Conservation (phyloP, 64 coral and sea anemone species). For the Anthopleura sola region DNA sequence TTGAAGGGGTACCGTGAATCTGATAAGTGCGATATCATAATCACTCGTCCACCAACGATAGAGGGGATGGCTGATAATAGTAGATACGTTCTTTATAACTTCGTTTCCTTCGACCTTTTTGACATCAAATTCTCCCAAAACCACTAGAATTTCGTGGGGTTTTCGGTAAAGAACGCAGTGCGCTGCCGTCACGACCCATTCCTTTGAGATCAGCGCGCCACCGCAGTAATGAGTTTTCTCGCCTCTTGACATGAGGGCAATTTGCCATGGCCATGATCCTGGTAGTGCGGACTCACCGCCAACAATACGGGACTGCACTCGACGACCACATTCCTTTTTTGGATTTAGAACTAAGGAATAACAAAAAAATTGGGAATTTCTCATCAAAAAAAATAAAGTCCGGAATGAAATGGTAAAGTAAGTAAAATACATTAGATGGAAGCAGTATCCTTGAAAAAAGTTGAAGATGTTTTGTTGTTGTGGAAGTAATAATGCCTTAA, state of each 20-base stretch:
- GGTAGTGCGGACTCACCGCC: slow-evolving; percentile 43
- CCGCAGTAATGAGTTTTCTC: slow-evolving; percentile 45
- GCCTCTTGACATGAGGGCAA: slow-evolving; percentile 20
- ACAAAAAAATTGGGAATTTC: neutral
- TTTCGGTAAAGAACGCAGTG: slow-evolving; percentile 45
- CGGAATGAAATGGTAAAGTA: too few relatives aligned
- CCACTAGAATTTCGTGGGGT: neutral
- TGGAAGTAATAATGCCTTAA: too few relatives aligned
- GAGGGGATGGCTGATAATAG: slow-evolving; percentile 21
- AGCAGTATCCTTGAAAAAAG: too few relatives aligned
- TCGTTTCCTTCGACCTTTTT: slow-evolving; percentile 37
- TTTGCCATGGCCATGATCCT: slow-evolving; percentile 72
- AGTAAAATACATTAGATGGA: too few relatives aligned
- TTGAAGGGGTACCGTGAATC: slow-evolving; percentile 22
- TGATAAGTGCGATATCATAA: slow-evolving; percentile 53
- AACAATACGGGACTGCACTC: slow-evolving; percentile 44
- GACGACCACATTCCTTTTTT: slow-evolving; percentile 23
- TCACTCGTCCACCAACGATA: slow-evolving; percentile 38
- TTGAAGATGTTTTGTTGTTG: too few relatives aligned
- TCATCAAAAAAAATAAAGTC: too few relatives aligned
- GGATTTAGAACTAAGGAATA: slow-evolving; percentile 23
- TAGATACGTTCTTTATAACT: slow-evolving; percentile 25
- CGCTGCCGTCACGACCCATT: slow-evolving; percentile 67
- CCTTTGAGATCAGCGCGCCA: slow-evolving; percentile 39
- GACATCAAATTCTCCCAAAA: slow-evolving; percentile 58